A percentile compares a stretch with the other conserved stretches of the same genome.
These are phyloP conservation scores for Parnassius apollo DNA, from an alignment of 2,888 invertebrate genomes.

Conservation along the genomic window DNA sequence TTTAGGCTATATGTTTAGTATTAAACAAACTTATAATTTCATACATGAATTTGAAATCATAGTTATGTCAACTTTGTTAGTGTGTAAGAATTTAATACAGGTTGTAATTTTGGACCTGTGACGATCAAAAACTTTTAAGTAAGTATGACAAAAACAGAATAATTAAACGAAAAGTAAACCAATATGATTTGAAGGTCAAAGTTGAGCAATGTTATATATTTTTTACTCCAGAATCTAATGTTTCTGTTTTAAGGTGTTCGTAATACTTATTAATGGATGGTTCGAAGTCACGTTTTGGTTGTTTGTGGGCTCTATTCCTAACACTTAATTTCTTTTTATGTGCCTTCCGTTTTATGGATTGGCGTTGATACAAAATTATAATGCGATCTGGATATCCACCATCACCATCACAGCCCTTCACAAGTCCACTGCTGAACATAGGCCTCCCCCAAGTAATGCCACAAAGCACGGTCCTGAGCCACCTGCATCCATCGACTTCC, in stretches of 20 bases:
- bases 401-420: too few relatives aligned
- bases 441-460: too few relatives aligned
- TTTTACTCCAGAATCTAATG: slow-evolving; percentile 11
- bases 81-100: neutral
- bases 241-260: slow-evolving; percentile 15
- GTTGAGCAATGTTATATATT: slow-evolving; percentile 6
- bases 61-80: neutral
- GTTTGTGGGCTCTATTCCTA: slow-evolving; percentile 14
- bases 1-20: too few relatives aligned
- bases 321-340: slow-evolving; percentile 22
- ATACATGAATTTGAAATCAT: too few relatives aligned
- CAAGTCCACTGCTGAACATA: too few relatives aligned
- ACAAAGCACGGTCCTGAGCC: too few relatives aligned
- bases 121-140: too few relatives aligned
- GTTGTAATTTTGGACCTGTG: neutral
- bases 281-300: slow-evolving; percentile 20
- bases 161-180: too few relatives aligned
- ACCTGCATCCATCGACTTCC: too few relatives aligned
- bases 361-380: slow-evolving; percentile 2
- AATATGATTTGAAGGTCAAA: neutral
- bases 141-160: too few relatives aligned
- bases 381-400: too few relatives aligned
- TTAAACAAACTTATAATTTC: too few relatives aligned
- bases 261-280: slow-evolving; percentile 24
- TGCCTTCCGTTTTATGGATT: slow-evolving; percentile 15